These are phyloP conservation scores for Reticulitermes speratus DNA, from an alignment of 1,140 invertebrate genomes.

Conservation along the genomic window DNA sequence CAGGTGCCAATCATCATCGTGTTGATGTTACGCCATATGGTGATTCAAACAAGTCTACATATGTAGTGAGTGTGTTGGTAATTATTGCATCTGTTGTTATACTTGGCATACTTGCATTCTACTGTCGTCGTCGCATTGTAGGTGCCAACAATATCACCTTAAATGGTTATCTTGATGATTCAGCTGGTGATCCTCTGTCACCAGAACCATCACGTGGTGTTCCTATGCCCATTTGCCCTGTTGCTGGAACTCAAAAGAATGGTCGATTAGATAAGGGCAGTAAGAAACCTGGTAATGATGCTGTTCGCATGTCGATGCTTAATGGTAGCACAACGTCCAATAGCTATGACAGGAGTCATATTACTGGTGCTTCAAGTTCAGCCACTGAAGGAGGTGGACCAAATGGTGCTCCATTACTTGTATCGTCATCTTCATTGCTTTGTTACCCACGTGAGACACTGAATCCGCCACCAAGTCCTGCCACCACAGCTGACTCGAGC, in stretches of 20 bases:
- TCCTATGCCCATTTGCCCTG: slow-evolving; percentile 24
- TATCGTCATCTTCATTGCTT: slow-evolving; percentile 40
- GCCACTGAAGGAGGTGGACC: slow-evolving; percentile 57
- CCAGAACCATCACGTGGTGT: slow-evolving; percentile 46
- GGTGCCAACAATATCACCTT: slow-evolving; percentile 19
- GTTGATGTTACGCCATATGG: no score
- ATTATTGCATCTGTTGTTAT: not conserved
- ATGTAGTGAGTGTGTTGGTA: slow-evolving; percentile 23
- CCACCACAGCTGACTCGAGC: slow-evolving; percentile 64
- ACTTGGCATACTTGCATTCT: slow-evolving; percentile 3
- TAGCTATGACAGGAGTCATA: slow-evolving; percentile 75
- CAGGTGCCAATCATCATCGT: no score
- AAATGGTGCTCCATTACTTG: slow-evolving; percentile 29
- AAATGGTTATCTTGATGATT: slow-evolving; percentile 48
- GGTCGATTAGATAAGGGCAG: not conserved
- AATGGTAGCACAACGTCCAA: slow-evolving; percentile 47
- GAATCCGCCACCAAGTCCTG: slow-evolving; percentile 88
- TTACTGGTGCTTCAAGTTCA: slow-evolving; percentile 79
- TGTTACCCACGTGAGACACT: slow-evolving; percentile 78
- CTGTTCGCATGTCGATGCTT: slow-evolving; percentile 64
- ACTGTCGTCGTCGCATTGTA: slow-evolving; percentile 23
- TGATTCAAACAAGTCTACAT: slow-evolving; percentile 36
- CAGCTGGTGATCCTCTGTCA: slow-evolving; percentile 59
- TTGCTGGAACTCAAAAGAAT: slow-evolving; percentile 15
- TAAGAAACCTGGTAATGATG: slow-evolving; percentile 44